Evolutionary conservation across 1,140 invertebrate genomes (phyloP).

Genomic region (Acyrthosiphon pisum): DNA sequence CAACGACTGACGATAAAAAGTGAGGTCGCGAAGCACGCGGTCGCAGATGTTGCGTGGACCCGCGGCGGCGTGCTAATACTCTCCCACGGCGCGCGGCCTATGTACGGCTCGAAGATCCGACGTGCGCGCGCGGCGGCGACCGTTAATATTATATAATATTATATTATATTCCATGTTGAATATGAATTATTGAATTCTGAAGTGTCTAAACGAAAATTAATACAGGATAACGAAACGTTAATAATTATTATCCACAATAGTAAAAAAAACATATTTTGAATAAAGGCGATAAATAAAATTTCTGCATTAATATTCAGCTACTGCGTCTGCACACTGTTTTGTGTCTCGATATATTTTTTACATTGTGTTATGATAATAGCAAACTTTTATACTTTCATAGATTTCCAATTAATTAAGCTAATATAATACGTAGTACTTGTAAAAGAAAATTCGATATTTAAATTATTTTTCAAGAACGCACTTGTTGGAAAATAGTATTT

Average conservation of each 20-base stretch:
- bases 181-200: neutral
- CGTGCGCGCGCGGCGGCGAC: neutral
- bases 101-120: neutral
- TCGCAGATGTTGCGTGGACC: constrained; percentile 5
- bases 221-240: neutral
- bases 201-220: too few species aligned
- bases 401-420: neutral
- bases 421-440: neutral
- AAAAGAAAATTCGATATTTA: neutral
- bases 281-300: neutral
- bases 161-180: neutral
- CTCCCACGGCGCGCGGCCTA: constrained; percentile 33
- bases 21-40: neutral
- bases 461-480: neutral
- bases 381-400: neutral
- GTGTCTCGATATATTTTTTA: neutral
- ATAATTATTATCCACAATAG: neutral
- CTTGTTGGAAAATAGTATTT: neutral
- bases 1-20: neutral
- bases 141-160: neutral
- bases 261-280: neutral
- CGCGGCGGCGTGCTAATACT: neutral
- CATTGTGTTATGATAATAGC: neutral
- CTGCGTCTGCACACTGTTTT: neutral
- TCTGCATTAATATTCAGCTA: too few species aligned